Evolutionary conservation across 2,888 invertebrate species (phyloP), one percentile per base, ranked within the genome.

Genomic region (Drosophila aldrichi): DNA sequence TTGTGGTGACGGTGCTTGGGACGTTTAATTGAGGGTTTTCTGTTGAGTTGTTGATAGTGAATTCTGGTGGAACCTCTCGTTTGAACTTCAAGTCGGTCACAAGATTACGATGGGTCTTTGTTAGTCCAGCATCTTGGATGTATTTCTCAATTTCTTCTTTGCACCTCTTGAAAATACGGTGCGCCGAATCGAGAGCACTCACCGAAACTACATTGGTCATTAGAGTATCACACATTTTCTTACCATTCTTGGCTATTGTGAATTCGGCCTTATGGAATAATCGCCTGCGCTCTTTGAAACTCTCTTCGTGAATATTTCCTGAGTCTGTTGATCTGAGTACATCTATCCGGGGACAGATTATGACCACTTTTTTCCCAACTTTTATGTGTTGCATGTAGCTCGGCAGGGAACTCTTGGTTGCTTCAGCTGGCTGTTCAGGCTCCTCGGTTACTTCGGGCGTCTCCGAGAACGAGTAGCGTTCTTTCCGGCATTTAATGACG

Each of bases 241-340:
- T 52, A 10, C 36, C 52, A 18, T 52, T 52, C 7, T 57, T 82
- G 7, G 81, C 63, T 12, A 82, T 86, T 22, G 81, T 80, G 38
- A 54, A 82, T 54, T 82, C 87, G 4, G 54, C 83, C 34, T 38
- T 8, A 29, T 85, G 0, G 20, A 88, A 88, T 12, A 2, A 7
- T 6, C 60, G 40, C 0, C 82, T 49, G 4, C 67, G 70, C 20
- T 85, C 68, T 16, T 57, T 62, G 32, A 82, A 82, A 14, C 55
- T 66, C 0, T 14, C 5, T 16, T 1, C n/a, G n/a, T 8, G 25
- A 8, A 0, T 44, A 14, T 16, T 10, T n/a, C 9, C 8, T n/a
- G 29, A 7, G 12, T 3, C 12, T 3, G 0, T 7, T 3, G 18
- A 5, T 18, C 32, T 18, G 5, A 12, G 3, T 12, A 2, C 1